phyloP scores from a whole-genome alignment of 2,888 invertebrate genomes.

The Epirrhoe alternata region DNA sequence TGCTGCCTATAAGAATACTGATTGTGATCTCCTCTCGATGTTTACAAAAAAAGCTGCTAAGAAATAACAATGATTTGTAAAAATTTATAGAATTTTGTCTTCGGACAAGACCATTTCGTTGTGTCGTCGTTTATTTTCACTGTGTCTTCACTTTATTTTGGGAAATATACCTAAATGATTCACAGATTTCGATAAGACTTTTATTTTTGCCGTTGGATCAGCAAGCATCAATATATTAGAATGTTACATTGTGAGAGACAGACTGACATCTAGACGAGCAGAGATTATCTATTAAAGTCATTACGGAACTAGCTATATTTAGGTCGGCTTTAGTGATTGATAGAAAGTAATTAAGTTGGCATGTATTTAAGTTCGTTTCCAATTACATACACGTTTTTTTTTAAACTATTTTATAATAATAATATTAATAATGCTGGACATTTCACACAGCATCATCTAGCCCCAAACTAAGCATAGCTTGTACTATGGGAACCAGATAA shows the following conservation, averaged over 20 bases:
- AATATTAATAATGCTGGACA: too few species aligned
- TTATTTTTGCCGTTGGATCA: constrained; percentile 20
- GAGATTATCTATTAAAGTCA: constrained; percentile 25
- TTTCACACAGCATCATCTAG: too few species aligned
- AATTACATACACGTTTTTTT: too few species aligned
- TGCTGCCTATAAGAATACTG: too few species aligned
- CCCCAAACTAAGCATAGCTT: too few species aligned
- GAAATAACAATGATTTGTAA: too few species aligned
- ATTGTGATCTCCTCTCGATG: too few species aligned
- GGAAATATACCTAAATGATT: constrained; percentile 19
- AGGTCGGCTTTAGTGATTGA: neutral
- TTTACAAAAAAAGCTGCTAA: too few species aligned
- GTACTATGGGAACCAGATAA: too few species aligned
- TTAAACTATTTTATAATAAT: too few species aligned
- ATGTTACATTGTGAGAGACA: constrained; percentile 36
- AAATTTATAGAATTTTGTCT: neutral
- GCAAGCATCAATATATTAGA: constrained; percentile 30
- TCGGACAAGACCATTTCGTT: neutral
- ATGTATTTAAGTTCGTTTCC: neutral
- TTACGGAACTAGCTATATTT: constrained; percentile 5
- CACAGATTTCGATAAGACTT: constrained; percentile 23
- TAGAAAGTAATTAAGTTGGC: neutral
- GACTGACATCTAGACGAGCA: constrained; percentile 43
- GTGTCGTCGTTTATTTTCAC: neutral
- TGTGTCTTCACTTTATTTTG: neutral